Evolutionary conservation across 2,797 vertebrate genomes (phyloP).

Genomic region (Balearica regulorum): DNA sequence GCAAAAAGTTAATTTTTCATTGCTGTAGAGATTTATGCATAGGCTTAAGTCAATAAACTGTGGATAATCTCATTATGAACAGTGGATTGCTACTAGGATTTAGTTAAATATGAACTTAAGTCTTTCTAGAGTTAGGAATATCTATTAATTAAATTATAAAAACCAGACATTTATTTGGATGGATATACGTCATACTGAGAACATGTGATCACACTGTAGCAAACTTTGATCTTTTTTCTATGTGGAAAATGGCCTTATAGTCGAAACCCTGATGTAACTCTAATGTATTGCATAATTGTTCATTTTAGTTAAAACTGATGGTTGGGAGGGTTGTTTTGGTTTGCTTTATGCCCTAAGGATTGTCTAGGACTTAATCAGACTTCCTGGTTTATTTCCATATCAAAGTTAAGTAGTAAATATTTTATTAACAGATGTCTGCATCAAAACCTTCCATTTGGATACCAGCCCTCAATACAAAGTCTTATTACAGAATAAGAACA

Average conservation of each 20-base stretch:
- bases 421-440: constrained; percentile 60
- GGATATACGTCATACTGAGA: not conserved
- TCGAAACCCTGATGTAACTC: not conserved
- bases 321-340: not conserved
- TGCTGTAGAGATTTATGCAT: not conserved
- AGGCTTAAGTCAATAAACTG: not conserved
- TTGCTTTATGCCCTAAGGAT: not conserved
- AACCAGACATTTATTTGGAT: not conserved
- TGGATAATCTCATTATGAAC: constrained; percentile 19
- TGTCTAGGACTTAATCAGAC: not conserved
- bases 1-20: not conserved
- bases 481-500: constrained; percentile 18
- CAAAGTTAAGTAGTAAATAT: constrained; percentile 53
- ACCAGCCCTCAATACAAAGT: not conserved
- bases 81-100: not conserved
- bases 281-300: not conserved
- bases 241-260: not conserved
- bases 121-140: not conserved
- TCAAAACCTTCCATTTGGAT: constrained; percentile 43
- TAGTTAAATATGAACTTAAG: constrained; percentile 13
- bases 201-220: not conserved
- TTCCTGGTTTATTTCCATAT: constrained; percentile 33
- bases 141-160: constrained; percentile 17
- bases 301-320: not conserved
- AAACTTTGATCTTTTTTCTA: not conserved